Evolutionary conservation across 2,113 vertebrate genomes (phyloP).

Genomic region (Hypanus sabinus): DNA sequence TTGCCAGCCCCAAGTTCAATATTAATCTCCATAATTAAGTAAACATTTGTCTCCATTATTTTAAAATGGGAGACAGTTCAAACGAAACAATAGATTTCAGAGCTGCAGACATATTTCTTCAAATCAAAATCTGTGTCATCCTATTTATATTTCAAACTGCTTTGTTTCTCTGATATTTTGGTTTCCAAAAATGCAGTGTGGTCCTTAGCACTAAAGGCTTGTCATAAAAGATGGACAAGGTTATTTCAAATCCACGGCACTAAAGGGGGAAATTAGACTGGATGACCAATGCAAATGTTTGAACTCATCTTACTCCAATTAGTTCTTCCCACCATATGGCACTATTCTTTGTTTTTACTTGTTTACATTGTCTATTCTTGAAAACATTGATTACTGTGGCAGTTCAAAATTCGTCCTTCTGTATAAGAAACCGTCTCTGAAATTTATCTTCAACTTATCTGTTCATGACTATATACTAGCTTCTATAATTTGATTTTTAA

Average conservation of each 20-base stretch:
- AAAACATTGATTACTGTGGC: neutral
- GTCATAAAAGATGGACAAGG: neutral
- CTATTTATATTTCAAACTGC: neutral
- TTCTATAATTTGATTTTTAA: neutral
- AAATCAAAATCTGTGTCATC: neutral
- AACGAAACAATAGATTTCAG: neutral
- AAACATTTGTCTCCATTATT: neutral
- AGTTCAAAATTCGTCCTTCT: neutral
- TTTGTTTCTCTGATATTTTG: neutral
- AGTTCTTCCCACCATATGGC: neutral
- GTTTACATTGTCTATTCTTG: neutral
- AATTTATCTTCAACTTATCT: neutral
- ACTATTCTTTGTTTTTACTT: neutral
- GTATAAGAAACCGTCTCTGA: neutral
- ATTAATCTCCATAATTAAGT: neutral
- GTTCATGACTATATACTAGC: neutral
- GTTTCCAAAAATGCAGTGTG: neutral
- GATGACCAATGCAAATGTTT: neutral
- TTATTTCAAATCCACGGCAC: neutral
- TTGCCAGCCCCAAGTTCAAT: neutral
- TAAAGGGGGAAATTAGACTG: neutral
- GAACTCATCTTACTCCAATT: neutral
- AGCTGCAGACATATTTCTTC: neutral
- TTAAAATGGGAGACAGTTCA: neutral
- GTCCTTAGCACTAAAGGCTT: neutral